Evolutionary conservation across 2,888 invertebrate genomes (phyloP), one percentile per base, ranked within the genome.

Genomic region (Tipula helvola): DNA sequence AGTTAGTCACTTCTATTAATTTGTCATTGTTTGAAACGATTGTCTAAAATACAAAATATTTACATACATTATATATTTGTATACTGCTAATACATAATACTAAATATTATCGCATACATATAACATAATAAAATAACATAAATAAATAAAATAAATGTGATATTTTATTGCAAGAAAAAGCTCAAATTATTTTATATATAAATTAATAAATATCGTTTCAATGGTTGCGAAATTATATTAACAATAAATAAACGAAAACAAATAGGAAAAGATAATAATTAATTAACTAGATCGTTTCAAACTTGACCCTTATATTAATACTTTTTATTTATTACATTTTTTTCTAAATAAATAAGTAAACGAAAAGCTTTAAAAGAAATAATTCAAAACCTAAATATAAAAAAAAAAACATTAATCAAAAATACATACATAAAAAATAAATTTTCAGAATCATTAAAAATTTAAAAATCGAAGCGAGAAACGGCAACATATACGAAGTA

Each of bases 101-200:
- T n/a, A 71, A 28, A 44, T 44, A n/a, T 52, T 71, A 71, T 71
- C 28, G 28, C 28, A 28, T 71, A 71, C 28, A 71, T 71, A 28
- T 28, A 71, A 71, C 71, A 71, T 28, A 28, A 71, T 71, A 71
- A 10, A 71, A 28, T 71, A n/a, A 16, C 3, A 71, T 71, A 71
- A 71, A 71, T 71, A 71, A 71, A 71, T 71, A 71, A 71, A 71
- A 71, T 71, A 71, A 71, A 71, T 71, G 71, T 71, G 71, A 71
- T 71, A 71, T 71, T 71, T 71, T 71, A 71, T 71, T 71, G 71
- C 71, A 71, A 71, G 71, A 28, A 28, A 18, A 71, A 71, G 71
- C n/a, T 71, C 28, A 71, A 18, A 71, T 28, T 28, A 28, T 28
- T 71, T 28, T 71, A 71, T 71, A 57, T 57, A 57, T 57, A 16